These are phyloP conservation scores for Disparrhopalites patrizii DNA, from an alignment of 2,888 invertebrate genomes.

Conservation along the genomic window DNA sequence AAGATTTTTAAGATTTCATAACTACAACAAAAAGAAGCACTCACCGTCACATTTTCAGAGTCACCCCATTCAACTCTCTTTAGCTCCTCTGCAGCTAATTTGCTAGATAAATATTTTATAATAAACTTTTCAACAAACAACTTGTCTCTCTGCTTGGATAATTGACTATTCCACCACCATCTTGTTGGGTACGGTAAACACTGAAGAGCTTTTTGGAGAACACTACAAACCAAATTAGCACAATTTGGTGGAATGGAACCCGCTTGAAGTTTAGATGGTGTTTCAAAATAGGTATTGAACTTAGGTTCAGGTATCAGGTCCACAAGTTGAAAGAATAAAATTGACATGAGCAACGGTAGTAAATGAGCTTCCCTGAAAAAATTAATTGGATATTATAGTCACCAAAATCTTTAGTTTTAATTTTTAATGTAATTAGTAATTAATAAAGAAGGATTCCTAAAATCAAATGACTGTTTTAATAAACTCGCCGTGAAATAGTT, in stretches of 20 bases:
- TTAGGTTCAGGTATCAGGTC: constrained; percentile 29
- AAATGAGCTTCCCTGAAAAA: constrained; percentile 38
- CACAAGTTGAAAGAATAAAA: constrained; percentile 30
- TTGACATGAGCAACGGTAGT: constrained; percentile 33
- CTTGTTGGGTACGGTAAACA: constrained; percentile 65
- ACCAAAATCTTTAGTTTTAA: constrained; percentile 3
- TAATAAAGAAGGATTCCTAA: not conserved
- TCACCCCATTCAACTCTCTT: constrained; percentile 55
- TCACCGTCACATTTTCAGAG: constrained; percentile 44
- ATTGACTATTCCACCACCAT: constrained; percentile 67
- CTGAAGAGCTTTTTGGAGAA: constrained; percentile 62
- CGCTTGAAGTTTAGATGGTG: constrained; percentile 23
- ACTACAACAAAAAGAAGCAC: constrained; percentile 9
- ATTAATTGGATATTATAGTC: not conserved
- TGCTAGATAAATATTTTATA: constrained; percentile 63
- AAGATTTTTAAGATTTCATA: not conserved
- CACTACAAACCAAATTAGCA: constrained; percentile 60
- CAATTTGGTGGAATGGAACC: constrained; percentile 26
- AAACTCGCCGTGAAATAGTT: not conserved
- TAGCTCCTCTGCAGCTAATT: constrained; percentile 65
- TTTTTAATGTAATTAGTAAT: not conserved
- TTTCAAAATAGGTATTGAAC: constrained; percentile 37
- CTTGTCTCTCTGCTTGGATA: constrained; percentile 61
- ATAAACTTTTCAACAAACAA: constrained; percentile 67
- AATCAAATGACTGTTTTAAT: no score